Base-by-base conservation (phyloP, 2,888 invertebrate genomes). In the Drosophila mimica region DNA sequence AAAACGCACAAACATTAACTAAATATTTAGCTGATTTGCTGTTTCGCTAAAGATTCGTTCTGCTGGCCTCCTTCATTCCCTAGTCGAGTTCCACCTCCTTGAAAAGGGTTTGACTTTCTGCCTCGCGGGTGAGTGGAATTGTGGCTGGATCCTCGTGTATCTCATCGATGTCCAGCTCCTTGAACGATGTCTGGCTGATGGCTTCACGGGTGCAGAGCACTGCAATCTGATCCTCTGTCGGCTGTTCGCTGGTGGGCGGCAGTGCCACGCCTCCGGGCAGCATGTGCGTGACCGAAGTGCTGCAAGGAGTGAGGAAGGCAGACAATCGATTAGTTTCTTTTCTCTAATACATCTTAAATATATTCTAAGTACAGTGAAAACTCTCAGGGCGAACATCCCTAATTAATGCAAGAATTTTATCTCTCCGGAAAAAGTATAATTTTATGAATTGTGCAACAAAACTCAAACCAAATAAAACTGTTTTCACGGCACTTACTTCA, bases 401-500 rank as follows among this genome's bases (percentile, higher is more conserved):
- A 38, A 8, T 15, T 34, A 34, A 15, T 34, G 13, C 13, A 34
- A 13, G 5, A 38, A 17, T 8, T 17, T 38, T 17, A 38, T 34
- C 34, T 5, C 17, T 3, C 2, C 2, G 8, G 38, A 9, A n/a
- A n/a, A 40, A 40, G 2, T 40, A 40, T 9, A 9, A 9, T 40
- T 40, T 9, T 9, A n/a, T n/a, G 8, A 40, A n/a, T n/a, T 40
- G 40, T n/a, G 38, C 17, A 38, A 9, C 15, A 36, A 38, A 17
- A 34, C 11, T 13, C 1, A 11, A 34, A 4, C n/a, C n/a, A 40
- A 40, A n/a, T 40, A 40, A 40, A 40, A n/a, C 11, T 6, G 5
- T 43, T 40, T 40, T 40, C 11, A 17, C 33, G 15, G 28, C 28
- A 70, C 88, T 83, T 94, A 96, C 96, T 96, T 95, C 92, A 96